phyloP scores from a whole-genome alignment of 2,113 vertebrate genomes.

The Paramormyrops kingsleyae region DNA sequence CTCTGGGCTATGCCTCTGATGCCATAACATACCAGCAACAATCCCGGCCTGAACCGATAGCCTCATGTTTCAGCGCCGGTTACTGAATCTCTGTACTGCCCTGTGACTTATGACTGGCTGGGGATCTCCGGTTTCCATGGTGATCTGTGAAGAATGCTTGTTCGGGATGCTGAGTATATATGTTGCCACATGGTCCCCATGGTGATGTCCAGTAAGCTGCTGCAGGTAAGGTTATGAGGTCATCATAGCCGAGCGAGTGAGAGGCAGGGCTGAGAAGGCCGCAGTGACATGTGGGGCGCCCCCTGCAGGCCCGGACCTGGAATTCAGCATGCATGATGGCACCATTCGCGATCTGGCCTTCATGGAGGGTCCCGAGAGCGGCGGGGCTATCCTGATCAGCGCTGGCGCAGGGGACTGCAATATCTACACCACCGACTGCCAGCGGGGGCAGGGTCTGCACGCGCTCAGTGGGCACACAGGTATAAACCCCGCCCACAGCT shows the following conservation, averaged over 20 bases:
- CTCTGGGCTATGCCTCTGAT: background rate
- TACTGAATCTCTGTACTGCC: background rate
- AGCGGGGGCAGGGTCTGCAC: constrained; percentile 78
- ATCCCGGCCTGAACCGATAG: background rate
- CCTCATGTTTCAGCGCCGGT: background rate
- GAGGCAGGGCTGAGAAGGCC: background rate
- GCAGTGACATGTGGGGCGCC: background rate
- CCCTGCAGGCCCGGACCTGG: constrained; percentile 77
- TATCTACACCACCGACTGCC: constrained; percentile 64
- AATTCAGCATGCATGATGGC: constrained; percentile 97
- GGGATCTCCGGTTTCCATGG: background rate
- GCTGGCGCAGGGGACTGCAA: constrained; percentile 94
- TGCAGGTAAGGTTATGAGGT: background rate
- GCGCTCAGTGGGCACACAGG: constrained; percentile 80
- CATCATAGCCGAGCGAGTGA: background rate
- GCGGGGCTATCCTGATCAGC: constrained; percentile 93
- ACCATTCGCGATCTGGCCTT: constrained; percentile 97
- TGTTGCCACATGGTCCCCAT: background rate
- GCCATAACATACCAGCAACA: background rate
- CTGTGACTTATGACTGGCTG: background rate
- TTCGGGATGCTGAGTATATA: background rate
- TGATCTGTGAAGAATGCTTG: background rate
- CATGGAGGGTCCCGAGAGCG: constrained; percentile 96
- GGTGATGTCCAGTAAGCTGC: background rate
- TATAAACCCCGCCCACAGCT: constrained; percentile 6